Evolutionary conservation across 1,140 invertebrate species (phyloP).

Genomic region (Charaxes varanes): DNA sequence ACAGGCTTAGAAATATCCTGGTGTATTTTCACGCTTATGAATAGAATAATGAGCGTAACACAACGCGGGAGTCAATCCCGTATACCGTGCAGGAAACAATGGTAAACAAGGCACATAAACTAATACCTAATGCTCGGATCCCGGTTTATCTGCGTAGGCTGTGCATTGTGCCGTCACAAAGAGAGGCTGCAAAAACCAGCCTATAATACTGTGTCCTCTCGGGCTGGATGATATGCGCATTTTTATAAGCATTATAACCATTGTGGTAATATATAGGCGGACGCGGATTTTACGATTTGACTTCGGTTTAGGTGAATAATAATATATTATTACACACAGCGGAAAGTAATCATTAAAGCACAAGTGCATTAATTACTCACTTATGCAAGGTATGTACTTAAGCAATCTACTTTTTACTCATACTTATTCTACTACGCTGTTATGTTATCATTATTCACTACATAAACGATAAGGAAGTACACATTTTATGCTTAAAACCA

Average conservation of each 20-base stretch:
- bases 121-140: slow-evolving; percentile 34
- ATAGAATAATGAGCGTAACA: slow-evolving; percentile 6
- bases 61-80: slow-evolving; percentile 9
- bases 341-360: too few relatives aligned
- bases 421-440: too few relatives aligned
- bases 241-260: slow-evolving; percentile 43
- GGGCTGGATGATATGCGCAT: slow-evolving; percentile 44
- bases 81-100: slow-evolving; percentile 18
- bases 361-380: too few relatives aligned
- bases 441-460: too few relatives aligned
- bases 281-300: too few relatives aligned
- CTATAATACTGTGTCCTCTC: slow-evolving; percentile 43
- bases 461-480: too few relatives aligned
- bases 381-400: too few relatives aligned
- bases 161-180: slow-evolving; percentile 42
- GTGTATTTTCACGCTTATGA: slow-evolving; percentile 1
- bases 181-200: slow-evolving; percentile 40
- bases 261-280: slow-evolving; percentile 13
- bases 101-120: slow-evolving; percentile 18
- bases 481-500: too few relatives aligned
- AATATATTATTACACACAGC: too few relatives aligned
- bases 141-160: slow-evolving; percentile 30
- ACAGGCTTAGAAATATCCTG: slow-evolving; percentile 1
- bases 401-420: too few relatives aligned
- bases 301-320: too few relatives aligned